phyloP scores from a whole-genome alignment of 1,140 invertebrate species.

The Drosophila sechellia region DNA sequence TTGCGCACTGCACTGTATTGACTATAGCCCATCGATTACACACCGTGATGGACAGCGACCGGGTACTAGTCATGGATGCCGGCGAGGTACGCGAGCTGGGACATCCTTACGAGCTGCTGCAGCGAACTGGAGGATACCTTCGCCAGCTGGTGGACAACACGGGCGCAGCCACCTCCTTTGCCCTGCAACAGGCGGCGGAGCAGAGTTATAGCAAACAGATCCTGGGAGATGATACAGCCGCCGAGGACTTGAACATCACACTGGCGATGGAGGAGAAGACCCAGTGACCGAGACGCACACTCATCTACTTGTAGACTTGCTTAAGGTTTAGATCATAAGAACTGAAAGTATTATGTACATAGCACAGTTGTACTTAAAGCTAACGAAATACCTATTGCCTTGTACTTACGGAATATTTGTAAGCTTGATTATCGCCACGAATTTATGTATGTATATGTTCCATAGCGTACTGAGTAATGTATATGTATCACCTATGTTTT shows the following conservation, averaged over 20 bases:
- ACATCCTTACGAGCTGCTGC: constrained; percentile 88
- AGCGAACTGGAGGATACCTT: constrained; percentile 85
- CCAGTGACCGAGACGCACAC: constrained; percentile 22
- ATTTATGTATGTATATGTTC: constrained; percentile 61
- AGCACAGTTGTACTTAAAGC: constrained; percentile 56
- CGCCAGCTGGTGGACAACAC: constrained; percentile 86
- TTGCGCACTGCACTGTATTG: constrained; percentile 90
- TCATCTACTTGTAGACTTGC: constrained; percentile 5
- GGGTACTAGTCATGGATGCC: constrained; percentile 90
- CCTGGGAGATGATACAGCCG: constrained; percentile 39
- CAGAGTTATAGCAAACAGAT: constrained; percentile 62
- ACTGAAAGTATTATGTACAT: constrained; percentile 78
- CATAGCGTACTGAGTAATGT: constrained; percentile 20
- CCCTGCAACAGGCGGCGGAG: constrained; percentile 82
- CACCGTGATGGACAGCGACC: constrained; percentile 92
- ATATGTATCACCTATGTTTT: constrained; percentile 37
- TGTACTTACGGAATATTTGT: constrained; percentile 51
- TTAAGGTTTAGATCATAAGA: constrained; percentile 45
- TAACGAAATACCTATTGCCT: constrained; percentile 54
- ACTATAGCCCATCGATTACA: constrained; percentile 94
- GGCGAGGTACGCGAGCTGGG: constrained; percentile 89
- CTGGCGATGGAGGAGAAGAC: constrained; percentile 46
- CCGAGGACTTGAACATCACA: constrained; percentile 55
- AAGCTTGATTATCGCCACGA: constrained; percentile 59
- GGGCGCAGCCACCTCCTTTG: constrained; percentile 82